A percentile compares a stretch with the other conserved stretches of the same genome.
phyloP scores from a whole-genome alignment of 2,113 vertebrate species.

The Eidolon helvum region DNA sequence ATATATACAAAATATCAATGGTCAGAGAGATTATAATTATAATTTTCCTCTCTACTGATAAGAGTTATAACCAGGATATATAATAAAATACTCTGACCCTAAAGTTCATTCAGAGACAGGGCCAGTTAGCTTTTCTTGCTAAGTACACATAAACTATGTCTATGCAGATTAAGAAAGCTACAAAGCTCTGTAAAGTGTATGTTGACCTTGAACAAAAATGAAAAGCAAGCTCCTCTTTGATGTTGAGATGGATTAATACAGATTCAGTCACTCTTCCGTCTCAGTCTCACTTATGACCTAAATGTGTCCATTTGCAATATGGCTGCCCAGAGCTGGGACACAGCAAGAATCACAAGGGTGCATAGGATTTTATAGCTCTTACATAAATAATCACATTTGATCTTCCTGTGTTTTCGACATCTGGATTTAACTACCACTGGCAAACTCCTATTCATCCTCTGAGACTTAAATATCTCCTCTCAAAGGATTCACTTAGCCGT shows the following conservation, averaged over 20 bases:
- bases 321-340: not conserved
- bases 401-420: slow-evolving; percentile 10
- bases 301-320: not conserved
- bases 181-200: not conserved
- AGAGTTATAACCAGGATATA: not conserved
- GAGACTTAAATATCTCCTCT: not conserved
- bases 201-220: not conserved
- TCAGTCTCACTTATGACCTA: not conserved
- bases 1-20: not conserved
- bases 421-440: not conserved
- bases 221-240: not conserved
- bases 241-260: not conserved
- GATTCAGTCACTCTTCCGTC: not conserved
- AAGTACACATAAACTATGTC: not conserved
- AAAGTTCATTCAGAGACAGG: not conserved
- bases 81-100: not conserved
- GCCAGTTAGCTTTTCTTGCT: not conserved
- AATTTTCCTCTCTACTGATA: not conserved
- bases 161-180: not conserved
- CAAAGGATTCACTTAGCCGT: not conserved
- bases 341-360: not conserved
- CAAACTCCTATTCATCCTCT: not conserved
- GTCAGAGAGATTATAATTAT: not conserved
- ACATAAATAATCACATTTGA: not conserved
- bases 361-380: not conserved